Evolutionary conservation across 2,113 vertebrate species (phyloP).

Genomic region (Oreochromis tanganicae): DNA sequence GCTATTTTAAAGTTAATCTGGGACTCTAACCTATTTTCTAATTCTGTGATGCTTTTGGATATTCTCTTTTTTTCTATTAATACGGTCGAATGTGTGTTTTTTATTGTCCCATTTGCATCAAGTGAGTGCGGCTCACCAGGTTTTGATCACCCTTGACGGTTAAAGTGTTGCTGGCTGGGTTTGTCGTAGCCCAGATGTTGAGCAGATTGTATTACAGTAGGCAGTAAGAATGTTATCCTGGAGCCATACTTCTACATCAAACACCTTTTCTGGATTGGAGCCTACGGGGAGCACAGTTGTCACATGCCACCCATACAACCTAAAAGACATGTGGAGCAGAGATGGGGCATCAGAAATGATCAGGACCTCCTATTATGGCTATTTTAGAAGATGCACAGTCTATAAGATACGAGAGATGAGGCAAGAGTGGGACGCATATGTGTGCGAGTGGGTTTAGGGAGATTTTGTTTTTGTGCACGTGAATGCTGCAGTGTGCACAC

Average conservation of each 20-base stretch:
- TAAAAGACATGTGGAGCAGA: neutral
- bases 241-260: slow-evolving; percentile 49
- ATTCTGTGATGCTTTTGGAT: neutral
- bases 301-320: neutral
- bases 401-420: neutral
- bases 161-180: slow-evolving; percentile 1
- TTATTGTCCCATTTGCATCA: neutral
- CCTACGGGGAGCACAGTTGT: neutral
- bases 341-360: neutral
- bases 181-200: slow-evolving; percentile 52
- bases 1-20: neutral
- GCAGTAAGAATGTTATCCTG: slow-evolving; percentile 57
- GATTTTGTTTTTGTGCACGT: neutral
- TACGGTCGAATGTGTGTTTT: neutral
- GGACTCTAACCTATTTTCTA: neutral
- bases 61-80: neutral
- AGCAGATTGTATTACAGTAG: slow-evolving; percentile 69
- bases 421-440: neutral
- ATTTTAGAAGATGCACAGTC: neutral
- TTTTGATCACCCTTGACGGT: neutral
- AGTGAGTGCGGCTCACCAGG: neutral
- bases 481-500: neutral
- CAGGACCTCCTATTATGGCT: neutral
- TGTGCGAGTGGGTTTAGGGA: neutral
- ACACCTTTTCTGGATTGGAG: slow-evolving; percentile 45